Conservation (phyloP, 2,797 vertebrate species). For the Trachurus trachurus region DNA sequence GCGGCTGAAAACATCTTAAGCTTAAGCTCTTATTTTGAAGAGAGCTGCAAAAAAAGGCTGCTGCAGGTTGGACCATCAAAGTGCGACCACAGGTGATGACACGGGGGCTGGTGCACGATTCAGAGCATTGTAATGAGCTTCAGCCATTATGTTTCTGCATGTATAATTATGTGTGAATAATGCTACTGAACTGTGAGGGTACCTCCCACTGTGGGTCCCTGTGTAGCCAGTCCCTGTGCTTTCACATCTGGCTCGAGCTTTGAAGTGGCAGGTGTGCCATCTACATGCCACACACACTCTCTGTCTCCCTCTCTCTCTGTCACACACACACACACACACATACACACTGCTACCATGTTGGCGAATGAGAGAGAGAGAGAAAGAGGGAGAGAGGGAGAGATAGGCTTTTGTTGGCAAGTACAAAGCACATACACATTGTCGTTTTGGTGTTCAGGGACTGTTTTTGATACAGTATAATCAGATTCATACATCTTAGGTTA, state of each 20-base stretch:
- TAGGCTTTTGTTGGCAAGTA: slow-evolving; percentile 51
- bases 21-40: slow-evolving; percentile 23
- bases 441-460: slow-evolving; percentile 66
- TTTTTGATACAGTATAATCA: slow-evolving; percentile 63
- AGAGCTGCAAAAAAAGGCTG: slow-evolving; percentile 7
- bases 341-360: slow-evolving; percentile 14
- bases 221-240: slow-evolving; percentile 54
- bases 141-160: slow-evolving; percentile 63
- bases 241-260: slow-evolving; percentile 73
- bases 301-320: no score
- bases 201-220: slow-evolving; percentile 68
- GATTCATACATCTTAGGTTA: slow-evolving; percentile 58
- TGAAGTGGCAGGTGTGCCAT: slow-evolving; percentile 80
- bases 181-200: slow-evolving; percentile 60
- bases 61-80: slow-evolving; percentile 45
- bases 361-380: slow-evolving; percentile 34
- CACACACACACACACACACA: slow-evolving; percentile 7
- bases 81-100: slow-evolving; percentile 53
- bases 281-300: slow-evolving; percentile 44
- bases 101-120: slow-evolving; percentile 17
- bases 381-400: slow-evolving; percentile 6
- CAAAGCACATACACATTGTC: slow-evolving; percentile 58
- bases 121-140: slow-evolving; percentile 47
- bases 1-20: not conserved
- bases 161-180: slow-evolving; percentile 68